Conservation (phyloP, 1,140 invertebrate species). For the Drosophila seguyi region DNA sequence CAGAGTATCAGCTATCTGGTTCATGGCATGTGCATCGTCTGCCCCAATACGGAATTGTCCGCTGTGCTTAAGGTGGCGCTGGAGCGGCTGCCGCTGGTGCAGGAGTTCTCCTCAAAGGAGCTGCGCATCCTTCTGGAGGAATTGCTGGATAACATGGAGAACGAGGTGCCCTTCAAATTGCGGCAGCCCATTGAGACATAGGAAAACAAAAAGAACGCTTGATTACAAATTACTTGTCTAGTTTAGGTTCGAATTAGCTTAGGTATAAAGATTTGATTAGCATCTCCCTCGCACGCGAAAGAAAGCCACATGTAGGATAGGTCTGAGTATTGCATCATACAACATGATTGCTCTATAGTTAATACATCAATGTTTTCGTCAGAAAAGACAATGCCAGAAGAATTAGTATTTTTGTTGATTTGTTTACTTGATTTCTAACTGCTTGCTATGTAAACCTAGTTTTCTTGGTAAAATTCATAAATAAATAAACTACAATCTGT, state of each 20-base stretch:
- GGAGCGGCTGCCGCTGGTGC: slow-evolving; percentile 81
- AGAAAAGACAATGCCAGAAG: slow-evolving; percentile 19
- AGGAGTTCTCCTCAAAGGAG: slow-evolving; percentile 81
- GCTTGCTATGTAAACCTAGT: slow-evolving; percentile 18
- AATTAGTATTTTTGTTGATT: slow-evolving; percentile 54
- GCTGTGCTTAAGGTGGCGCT: slow-evolving; percentile 71
- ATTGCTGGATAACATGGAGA: slow-evolving; percentile 63
- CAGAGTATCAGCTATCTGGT: slow-evolving; percentile 75
- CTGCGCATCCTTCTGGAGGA: slow-evolving; percentile 69
- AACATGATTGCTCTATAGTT: slow-evolving; percentile 25
- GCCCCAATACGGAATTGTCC: slow-evolving; percentile 67
- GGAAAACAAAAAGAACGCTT: background rate
- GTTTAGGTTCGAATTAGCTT: slow-evolving; percentile 27
- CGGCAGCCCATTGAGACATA: slow-evolving; percentile 26
- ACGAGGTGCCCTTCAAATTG: slow-evolving; percentile 27
- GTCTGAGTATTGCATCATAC: slow-evolving; percentile 18
- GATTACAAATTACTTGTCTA: slow-evolving; percentile 14
- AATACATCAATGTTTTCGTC: slow-evolving; percentile 24
- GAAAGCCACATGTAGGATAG: slow-evolving; percentile 21
- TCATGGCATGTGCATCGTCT: slow-evolving; percentile 73
- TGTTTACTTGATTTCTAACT: slow-evolving; percentile 42
- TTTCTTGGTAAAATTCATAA: slow-evolving; percentile 26
- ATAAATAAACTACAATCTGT: slow-evolving; percentile 50
- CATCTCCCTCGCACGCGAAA: slow-evolving; percentile 6
- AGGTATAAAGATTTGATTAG: slow-evolving; percentile 23